Evolutionary conservation across 2,888 invertebrate species (phyloP).

Genomic region (Troilus luridus): DNA sequence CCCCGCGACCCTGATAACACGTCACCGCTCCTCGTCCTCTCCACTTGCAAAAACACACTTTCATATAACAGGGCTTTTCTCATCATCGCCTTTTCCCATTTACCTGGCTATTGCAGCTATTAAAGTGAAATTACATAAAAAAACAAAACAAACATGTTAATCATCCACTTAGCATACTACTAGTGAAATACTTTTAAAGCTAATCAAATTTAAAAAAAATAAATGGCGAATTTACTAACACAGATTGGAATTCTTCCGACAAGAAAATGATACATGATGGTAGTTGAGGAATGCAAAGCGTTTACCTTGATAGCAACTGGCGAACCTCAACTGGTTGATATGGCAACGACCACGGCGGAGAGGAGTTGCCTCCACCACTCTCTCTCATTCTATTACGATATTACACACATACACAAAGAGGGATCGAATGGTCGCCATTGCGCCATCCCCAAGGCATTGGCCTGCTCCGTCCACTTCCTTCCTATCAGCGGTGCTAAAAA

Average conservation of each 20-base stretch:
- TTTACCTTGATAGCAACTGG: too few relatives aligned
- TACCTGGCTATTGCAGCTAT: neutral
- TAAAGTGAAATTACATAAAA: too few relatives aligned
- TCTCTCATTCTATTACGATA: conserved; percentile 1
- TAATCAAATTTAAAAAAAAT: too few relatives aligned
- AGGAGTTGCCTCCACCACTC: neutral
- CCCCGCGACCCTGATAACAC: conserved; percentile 52
- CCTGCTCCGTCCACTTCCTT: conserved; percentile 33
- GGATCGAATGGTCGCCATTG: conserved; percentile 46
- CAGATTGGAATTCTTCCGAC: too few relatives aligned
- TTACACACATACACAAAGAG: conserved; percentile 20
- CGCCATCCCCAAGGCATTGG: conserved; percentile 40
- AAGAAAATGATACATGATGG: too few relatives aligned
- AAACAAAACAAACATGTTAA: too few relatives aligned
- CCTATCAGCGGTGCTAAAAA: conserved; percentile 47
- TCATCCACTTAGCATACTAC: too few relatives aligned
- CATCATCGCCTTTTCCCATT: neutral
- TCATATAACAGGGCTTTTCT: neutral
- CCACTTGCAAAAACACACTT: conserved; percentile 41
- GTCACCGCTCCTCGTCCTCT: conserved; percentile 36
- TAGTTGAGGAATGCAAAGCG: too few relatives aligned
- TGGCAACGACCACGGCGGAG: neutral
- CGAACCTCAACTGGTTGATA: neutral
- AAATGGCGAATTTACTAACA: too few relatives aligned
- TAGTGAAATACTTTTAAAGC: too few relatives aligned